Evolutionary conservation across 1,140 invertebrate species (phyloP), one percentile per base, ranked within the genome.

Genomic region (Hylaeus volcanicus): DNA sequence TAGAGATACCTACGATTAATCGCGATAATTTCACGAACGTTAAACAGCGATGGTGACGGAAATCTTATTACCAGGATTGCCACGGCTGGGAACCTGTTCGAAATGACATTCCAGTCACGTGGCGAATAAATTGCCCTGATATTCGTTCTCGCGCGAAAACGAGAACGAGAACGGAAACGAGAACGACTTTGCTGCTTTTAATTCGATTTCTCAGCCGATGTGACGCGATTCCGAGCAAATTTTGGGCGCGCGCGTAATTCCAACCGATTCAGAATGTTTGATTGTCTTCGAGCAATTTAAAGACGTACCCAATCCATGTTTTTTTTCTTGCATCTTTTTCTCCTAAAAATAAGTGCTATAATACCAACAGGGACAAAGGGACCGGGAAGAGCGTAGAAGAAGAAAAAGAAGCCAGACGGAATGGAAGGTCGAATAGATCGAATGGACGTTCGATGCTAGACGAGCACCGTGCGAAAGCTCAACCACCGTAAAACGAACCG

Each of bases 401-500:
- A 48, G 45, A 5, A 48, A 0, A 26, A 26, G 26, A 26, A 26
- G 26, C 26, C 26, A 26, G 26, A 26, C 26, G 26, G 26, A 26
- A 26, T 26, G 45, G 45, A 45, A 45, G 6, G 45, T 45, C 45
- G 45, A 45, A 45, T 6, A 45, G 6, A 6, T 45, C 45, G 45
- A 4, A 45, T 3, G 48, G 48, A 51, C 43, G 3, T 51, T 64
- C 71, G 53, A 37, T 41, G 53, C 51, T 8, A 26, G 45, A 26
- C 1, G 64, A 37, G 39, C 11, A 3, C 26, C 43, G 4, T 43
- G 1, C 51, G 65, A 74, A 75, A 72, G 56, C 63, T 86, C 79
- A 78, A 68, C 37, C 74, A 39, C 51, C 70, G 74, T 77, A 84
- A 81, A 84, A 84, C 80, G 72, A 83, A 86, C 75, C 69, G 39